Percentiles rank a stretch among this genome's conserved stretches.
Evolutionary conservation across 2,797 vertebrate species (phyloP).

Genomic region (Microctenopoma steveboyesi): DNA sequence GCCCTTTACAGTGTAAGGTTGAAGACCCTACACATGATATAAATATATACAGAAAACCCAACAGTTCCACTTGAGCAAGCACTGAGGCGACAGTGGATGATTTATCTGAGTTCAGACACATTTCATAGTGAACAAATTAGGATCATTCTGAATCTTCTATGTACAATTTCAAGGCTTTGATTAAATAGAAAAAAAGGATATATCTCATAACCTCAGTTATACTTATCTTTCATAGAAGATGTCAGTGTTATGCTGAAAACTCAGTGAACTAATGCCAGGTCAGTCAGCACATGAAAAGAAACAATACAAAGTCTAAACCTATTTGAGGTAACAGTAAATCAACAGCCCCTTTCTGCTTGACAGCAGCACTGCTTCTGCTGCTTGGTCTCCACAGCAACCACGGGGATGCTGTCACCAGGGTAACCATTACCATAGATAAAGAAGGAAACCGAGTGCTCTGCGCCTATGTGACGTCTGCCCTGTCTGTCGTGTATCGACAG

Average conservation of each 20-base stretch:
- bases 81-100: no score
- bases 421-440: conserved; percentile 59
- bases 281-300: conserved; percentile 9
- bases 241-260: conserved; percentile 11
- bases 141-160: conserved; percentile 4
- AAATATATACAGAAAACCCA: no score
- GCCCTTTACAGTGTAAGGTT: no score
- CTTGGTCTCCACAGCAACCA: conserved; percentile 65
- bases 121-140: conserved; percentile 2
- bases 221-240: not conserved
- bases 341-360: conserved; percentile 41
- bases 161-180: conserved; percentile 19
- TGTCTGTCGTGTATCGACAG: conserved; percentile 6
- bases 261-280: conserved; percentile 2
- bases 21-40: no score
- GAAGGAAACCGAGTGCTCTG: conserved; percentile 50
- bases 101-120: not conserved
- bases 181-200: no score
- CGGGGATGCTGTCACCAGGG: conserved; percentile 72
- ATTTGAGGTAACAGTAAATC: conserved; percentile 57
- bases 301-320: conserved; percentile 30
- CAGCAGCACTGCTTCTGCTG: conserved; percentile 57
- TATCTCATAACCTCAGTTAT: no score
- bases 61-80: no score
- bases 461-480: conserved; percentile 30